phyloP scores from a whole-genome alignment of 2,113 vertebrate species.

The Cromileptes altivelis region DNA sequence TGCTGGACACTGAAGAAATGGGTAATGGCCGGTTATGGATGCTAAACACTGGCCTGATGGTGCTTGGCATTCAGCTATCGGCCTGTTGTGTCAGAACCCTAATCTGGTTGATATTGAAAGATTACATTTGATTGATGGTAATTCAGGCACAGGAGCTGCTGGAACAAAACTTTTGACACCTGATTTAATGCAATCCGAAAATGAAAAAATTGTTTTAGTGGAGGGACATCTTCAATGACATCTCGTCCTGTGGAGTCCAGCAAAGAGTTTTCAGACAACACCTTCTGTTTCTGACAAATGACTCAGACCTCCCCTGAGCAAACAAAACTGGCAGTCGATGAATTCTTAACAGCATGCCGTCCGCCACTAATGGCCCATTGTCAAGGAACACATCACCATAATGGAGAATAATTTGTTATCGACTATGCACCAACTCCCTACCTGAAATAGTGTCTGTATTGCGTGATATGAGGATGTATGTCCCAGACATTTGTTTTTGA shows the following conservation, averaged over 20 bases:
- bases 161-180: not conserved
- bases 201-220: not conserved
- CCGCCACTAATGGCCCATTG: conserved; percentile 63
- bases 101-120: not conserved
- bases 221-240: not conserved
- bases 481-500: not conserved
- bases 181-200: not conserved
- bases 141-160: not conserved
- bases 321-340: conserved; percentile 53
- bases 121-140: not conserved
- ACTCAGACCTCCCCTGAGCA: conserved; percentile 49
- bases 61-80: not conserved
- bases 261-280: conserved; percentile 19
- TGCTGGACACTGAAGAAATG: not conserved
- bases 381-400: conserved; percentile 59
- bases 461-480: not conserved
- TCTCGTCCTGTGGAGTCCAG: not conserved
- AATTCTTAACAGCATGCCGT: conserved; percentile 52
- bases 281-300: conserved; percentile 45
- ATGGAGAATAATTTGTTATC: conserved; percentile 64
- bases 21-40: not conserved
- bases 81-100: not conserved
- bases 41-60: not conserved
- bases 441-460: conserved; percentile 26
- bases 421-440: not conserved